Base-by-base conservation (phyloP, 2,797 vertebrate genomes). In the Neoniphon sammara region DNA sequence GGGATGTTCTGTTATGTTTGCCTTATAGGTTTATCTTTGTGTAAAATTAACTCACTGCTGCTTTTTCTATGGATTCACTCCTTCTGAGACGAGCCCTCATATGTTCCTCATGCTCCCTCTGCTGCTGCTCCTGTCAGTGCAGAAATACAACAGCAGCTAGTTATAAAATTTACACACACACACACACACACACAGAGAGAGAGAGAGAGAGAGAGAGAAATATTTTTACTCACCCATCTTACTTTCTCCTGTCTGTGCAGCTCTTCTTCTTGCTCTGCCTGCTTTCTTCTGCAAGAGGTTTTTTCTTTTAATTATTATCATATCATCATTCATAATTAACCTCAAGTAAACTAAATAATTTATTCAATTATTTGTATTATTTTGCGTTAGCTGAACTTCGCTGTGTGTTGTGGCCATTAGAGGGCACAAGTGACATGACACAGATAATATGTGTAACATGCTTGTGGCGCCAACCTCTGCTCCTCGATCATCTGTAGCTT, bases 11-110 rank as follows among this genome's bases (percentile, higher is more conserved):
- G 8, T 23, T 15, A 47, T 11, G 18, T 20, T 20, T 47, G 23
- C 18, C 15, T 12, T 50, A 23, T 15, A 15, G 11, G 0, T 9
- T 56, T 30, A 18, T 8, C 17, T 2, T 25, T 11, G 23, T 14
- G 0, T n/a, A 23, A 36, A 21, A 55, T 49, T 34, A 2, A 91
- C 95, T 94, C 85, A 96, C 96, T 1, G 93, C 94, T 12, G 96
- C 96, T 83, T 94, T 96, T 85, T 95, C 95, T 27, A 95, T 94
- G 65, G 95, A 94, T 70, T 95, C 93, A 36, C 94, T 95, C 85
- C 91, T 92, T 73, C 80, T 87, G 3, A 94, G 87, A 50, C 91
- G 89, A 61, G 93, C 93, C 70, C 93, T 93, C 94, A 94, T 93
- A 9, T 93, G 91, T 0, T 95, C 94, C 67, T 95, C 92, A 2